phyloP scores from a whole-genome alignment of 2,113 vertebrate genomes.

The Butorides virescens region DNA sequence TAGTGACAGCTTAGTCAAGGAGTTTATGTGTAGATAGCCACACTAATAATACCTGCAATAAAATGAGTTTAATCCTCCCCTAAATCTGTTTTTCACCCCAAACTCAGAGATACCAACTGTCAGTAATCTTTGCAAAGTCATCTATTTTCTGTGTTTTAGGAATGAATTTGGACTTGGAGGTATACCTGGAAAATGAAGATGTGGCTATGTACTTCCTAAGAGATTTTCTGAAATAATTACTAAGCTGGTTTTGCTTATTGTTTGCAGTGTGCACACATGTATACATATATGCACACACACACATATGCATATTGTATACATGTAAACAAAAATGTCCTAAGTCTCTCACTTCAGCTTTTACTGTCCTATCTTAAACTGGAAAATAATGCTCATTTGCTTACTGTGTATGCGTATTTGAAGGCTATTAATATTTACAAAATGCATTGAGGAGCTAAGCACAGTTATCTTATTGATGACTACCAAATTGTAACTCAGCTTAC shows the following conservation, averaged over 20 bases:
- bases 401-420: not conserved
- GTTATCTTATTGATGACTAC: not conserved
- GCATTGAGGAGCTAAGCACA: not conserved
- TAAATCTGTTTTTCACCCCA: not conserved
- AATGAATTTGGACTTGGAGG: not conserved
- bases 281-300: no score
- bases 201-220: not conserved
- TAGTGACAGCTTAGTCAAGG: not conserved
- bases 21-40: not conserved
- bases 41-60: not conserved
- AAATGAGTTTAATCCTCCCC: not conserved
- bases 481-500: not conserved
- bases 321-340: not conserved
- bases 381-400: not conserved
- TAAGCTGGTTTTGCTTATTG: not conserved
- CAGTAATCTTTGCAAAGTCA: not conserved
- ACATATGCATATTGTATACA: no score
- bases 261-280: accelerated
- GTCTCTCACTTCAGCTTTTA: not conserved
- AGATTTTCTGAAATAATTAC: not conserved
- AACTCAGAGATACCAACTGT: not conserved
- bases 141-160: not conserved
- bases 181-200: not conserved
- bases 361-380: not conserved
- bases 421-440: not conserved